Evolutionary conservation across 2,797 vertebrate species (phyloP), one percentile per base, ranked within the genome.

Genomic region (Spizella passerina): DNA sequence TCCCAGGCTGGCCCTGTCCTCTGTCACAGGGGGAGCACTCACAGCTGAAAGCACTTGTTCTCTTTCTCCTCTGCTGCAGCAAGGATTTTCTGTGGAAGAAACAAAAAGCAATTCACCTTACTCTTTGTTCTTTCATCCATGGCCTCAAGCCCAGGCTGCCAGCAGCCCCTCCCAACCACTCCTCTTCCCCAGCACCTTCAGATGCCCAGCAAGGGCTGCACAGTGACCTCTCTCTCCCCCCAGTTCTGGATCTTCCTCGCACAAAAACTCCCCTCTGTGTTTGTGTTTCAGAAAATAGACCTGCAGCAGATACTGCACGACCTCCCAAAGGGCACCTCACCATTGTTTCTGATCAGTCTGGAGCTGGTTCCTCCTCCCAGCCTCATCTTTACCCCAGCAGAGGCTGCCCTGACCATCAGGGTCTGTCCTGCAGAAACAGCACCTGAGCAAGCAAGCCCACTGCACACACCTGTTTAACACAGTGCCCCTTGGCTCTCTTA

Each of bases 291-390:
- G 56, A 73, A 23, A 21, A 26, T 59, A 43, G 47, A 81, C 39
- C 12, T 43, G 36, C 15, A 9, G 12, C 39, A 39, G 52, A 12
- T 34, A n/a, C 0, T n/a, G 32, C 22, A 17, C 0, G 0, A 19
- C 14, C 6, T 65, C 27, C 29, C 4, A 2, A 41, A 65, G 34
- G 18, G 6, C 27, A 27, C 9, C 29, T 86, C 38, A 12, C 9
- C 26, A 5, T 21, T 6, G 0, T 12, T 76, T 69, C 72, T 64
- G 50, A 59, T 60, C 23, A 39, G 36, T 14, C 27, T 64, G 63
- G 20, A 55, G 32, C 20, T 0, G 0, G 24, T 68, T 86, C 36
- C 17, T 56, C 30, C 27, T 12, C 5, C 7, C 1, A 2, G 17
- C 10, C 12, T 9, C 4, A 6, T 47, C 46, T 32, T 72, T 12